Evolutionary conservation across 1,140 invertebrate species (phyloP).

Genomic region (Eufriesea mexicana): DNA sequence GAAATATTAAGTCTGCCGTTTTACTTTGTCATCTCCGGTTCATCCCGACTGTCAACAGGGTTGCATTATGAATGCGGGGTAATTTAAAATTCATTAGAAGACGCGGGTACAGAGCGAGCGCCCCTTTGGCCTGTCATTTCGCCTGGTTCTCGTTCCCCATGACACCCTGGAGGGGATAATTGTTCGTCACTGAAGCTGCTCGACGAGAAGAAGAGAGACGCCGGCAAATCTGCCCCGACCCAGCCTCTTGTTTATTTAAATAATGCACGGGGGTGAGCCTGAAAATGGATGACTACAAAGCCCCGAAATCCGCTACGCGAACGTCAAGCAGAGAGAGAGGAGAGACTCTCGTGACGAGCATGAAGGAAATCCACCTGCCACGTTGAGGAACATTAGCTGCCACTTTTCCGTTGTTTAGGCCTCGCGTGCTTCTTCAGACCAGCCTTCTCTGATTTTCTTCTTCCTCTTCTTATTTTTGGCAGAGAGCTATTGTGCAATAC

Average conservation of each 20-base stretch:
- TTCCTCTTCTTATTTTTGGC: neutral
- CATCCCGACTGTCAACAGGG: constrained; percentile 74
- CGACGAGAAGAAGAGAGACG: constrained; percentile 39
- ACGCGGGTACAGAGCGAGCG: constrained; percentile 40
- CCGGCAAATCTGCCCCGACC: constrained; percentile 75
- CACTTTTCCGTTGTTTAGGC: constrained; percentile 46
- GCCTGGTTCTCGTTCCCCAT: constrained; percentile 40
- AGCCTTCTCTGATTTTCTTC: neutral
- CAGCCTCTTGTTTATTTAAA: constrained; percentile 81
- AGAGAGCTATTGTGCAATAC: neutral
- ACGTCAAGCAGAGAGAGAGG: constrained; percentile 1
- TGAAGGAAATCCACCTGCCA: constrained; percentile 76
- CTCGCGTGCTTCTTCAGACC: neutral
- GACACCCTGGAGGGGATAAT: constrained; percentile 77
- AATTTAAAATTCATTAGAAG: constrained; percentile 82
- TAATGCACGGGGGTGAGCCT: constrained; percentile 73
- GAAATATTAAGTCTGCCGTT: constrained; percentile 74
- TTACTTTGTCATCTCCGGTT: constrained; percentile 80
- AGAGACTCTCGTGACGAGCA: constrained; percentile 61
- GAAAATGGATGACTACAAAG: constrained; percentile 81
- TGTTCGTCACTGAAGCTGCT: constrained; percentile 78
- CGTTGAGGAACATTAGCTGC: constrained; percentile 55
- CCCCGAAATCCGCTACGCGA: constrained; percentile 74
- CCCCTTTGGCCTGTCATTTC: constrained; percentile 69
- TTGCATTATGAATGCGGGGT: constrained; percentile 79